Conservation (phyloP, 1,140 invertebrate species). For the Diachasma alloeum region DNA sequence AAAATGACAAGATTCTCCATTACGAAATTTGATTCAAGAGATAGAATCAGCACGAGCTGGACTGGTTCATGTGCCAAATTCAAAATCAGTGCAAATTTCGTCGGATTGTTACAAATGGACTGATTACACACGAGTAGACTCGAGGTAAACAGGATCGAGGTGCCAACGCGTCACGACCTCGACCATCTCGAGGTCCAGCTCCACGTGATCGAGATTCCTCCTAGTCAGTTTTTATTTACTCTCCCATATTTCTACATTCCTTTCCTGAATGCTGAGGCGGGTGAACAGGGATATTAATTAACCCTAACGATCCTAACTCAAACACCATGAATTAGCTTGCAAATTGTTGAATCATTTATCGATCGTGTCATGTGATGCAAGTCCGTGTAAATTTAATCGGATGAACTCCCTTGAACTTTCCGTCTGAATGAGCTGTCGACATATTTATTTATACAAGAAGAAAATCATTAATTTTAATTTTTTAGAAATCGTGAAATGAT, state of each 20-base stretch:
- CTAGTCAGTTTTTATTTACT: background rate
- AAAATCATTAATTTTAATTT: too few relatives aligned
- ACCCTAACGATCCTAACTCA: background rate
- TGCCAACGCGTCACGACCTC: conserved; percentile 12
- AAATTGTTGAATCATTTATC: too few relatives aligned
- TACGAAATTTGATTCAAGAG: too few relatives aligned
- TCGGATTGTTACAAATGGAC: conserved; percentile 16
- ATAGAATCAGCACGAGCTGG: too few relatives aligned
- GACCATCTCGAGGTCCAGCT: background rate
- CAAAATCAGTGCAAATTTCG: background rate
- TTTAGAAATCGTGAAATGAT: too few relatives aligned
- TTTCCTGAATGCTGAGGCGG: background rate
- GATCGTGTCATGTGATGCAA: too few relatives aligned
- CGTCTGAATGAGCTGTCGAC: too few relatives aligned
- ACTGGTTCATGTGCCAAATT: background rate
- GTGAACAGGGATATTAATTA: background rate
- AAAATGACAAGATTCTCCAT: too few relatives aligned
- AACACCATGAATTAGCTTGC: background rate
- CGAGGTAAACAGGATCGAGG: conserved; percentile 15
- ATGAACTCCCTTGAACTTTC: too few relatives aligned
- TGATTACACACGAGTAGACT: conserved; percentile 8
- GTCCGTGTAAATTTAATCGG: too few relatives aligned
- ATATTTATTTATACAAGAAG: too few relatives aligned
- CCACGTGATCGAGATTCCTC: conserved; percentile 10
- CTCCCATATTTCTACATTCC: background rate